Base-by-base conservation (phyloP, 2,113 vertebrate species). In the Cyanoderma ruficeps region DNA sequence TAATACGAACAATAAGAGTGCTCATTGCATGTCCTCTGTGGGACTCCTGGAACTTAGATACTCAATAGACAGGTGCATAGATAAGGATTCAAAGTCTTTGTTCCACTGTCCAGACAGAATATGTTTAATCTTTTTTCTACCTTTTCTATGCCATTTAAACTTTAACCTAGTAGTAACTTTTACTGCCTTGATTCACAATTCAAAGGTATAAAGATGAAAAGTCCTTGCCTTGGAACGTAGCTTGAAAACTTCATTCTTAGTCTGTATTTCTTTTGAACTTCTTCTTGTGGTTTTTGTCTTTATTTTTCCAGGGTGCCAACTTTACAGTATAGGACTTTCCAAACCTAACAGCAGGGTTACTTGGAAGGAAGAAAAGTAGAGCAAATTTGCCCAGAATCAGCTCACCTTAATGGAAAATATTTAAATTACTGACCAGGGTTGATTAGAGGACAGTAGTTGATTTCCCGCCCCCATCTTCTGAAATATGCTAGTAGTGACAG, bases 161-260 rank as follows among this genome's bases (percentile, higher is more conserved):
- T 98, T 98, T 98, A 98, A 98, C 98, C 98, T 98, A 98, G 98
- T 98, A 98, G 98, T 98, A 98, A 98, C 98, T 98, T 98, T 98
- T 97, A 98, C 98, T 96, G 97, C 98, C 97, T 97, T 98, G 98
- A 98, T 97, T 98, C 97, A 95, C 59, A 42, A 97, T 97, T 98
- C 98, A 98, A 98, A 98, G 98, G 91, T 98, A 96, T 91, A 86
- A 90, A 96, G 98, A 98, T 98, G 97, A 98, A 98, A 98, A 98
- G 97, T 96, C 97, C 96, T 97, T 96, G 97, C 97, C 97, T 97
- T 96, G 97, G 97, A 98, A 97, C 97, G 91, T 95, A 96, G 98
- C 97, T 98, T 97, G 98, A 98, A 98, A 98, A 98, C 98, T 98
- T 97, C 97, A 97, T 97, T 97, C 97, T 96, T 96, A 97, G 96